Evolutionary conservation across 2,113 vertebrate genomes (phyloP).

Genomic region (Strigops habroptila): DNA sequence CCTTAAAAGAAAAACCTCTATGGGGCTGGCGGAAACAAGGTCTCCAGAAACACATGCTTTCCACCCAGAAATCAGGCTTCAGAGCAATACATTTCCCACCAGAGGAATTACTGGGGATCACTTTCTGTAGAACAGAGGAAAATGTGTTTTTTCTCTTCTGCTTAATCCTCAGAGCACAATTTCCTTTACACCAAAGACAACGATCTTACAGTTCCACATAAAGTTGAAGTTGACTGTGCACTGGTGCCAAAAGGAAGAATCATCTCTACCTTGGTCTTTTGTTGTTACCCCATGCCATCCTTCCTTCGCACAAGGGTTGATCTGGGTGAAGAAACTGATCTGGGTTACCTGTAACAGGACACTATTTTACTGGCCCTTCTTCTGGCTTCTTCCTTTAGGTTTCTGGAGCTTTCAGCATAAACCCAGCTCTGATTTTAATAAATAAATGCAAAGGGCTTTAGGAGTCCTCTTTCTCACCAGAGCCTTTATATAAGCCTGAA

Average conservation of each 20-base stretch:
- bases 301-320: background rate
- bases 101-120: background rate
- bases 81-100: background rate
- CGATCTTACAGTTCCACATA: background rate
- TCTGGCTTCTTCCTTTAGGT: background rate
- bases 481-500: background rate
- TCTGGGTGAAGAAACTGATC: background rate
- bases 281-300: background rate
- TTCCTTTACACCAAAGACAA: background rate
- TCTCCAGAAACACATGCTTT: background rate
- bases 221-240: background rate
- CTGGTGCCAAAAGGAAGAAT: background rate
- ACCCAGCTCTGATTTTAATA: background rate
- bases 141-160: background rate
- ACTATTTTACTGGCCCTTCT: background rate
- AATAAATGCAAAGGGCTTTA: background rate
- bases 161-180: background rate
- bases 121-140: background rate
- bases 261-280: fast-evolving
- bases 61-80: background rate
- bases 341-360: background rate
- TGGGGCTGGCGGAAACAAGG: background rate
- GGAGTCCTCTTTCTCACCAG: background rate
- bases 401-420: background rate
- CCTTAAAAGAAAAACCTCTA: background rate